Percentiles rank a stretch among this genome's conserved stretches.
Evolutionary conservation across 2,113 vertebrate genomes (phyloP).

Genomic region (Gopherus evgoodei): DNA sequence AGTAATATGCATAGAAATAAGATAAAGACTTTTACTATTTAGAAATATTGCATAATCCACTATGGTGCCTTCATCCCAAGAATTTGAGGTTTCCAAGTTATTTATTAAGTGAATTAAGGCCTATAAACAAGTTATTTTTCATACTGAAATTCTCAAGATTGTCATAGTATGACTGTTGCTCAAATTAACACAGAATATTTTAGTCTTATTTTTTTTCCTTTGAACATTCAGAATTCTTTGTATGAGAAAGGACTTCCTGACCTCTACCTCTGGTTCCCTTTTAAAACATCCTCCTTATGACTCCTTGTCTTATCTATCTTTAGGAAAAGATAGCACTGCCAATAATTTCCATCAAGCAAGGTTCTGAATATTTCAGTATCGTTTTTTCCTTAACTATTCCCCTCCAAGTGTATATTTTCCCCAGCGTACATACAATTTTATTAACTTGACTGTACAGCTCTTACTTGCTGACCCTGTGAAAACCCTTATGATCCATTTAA

Average conservation of each 20-base stretch:
- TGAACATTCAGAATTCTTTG: conserved; percentile 30
- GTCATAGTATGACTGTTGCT: neutral
- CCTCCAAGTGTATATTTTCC: conserved; percentile 1
- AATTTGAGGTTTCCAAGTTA: neutral
- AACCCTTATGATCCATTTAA: conserved; percentile 25
- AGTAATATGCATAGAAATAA: no score
- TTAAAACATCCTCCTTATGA: conserved; percentile 36
- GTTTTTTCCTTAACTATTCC: conserved; percentile 70
- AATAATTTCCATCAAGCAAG: conserved; percentile 63
- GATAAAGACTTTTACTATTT: neutral
- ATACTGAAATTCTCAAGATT: neutral
- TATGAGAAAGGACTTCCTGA: conserved; percentile 65
- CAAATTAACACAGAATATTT: neutral
- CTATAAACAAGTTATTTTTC: neutral
- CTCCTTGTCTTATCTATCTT: conserved; percentile 64
- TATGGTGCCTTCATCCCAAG: neutral
- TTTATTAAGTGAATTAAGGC: neutral
- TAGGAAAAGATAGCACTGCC: conserved; percentile 48
- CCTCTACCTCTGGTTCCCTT: conserved; percentile 73
- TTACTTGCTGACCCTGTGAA: conserved; percentile 44
- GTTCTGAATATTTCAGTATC: conserved; percentile 64
- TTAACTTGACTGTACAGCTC: conserved; percentile 50
- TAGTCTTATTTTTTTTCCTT: neutral
- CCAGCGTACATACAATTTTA: conserved; percentile 55
- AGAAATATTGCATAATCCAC: neutral